Evolutionary conservation across 92 coral and sea anemone species (phyloP).

Genomic region (Bergia puertoricense): DNA sequence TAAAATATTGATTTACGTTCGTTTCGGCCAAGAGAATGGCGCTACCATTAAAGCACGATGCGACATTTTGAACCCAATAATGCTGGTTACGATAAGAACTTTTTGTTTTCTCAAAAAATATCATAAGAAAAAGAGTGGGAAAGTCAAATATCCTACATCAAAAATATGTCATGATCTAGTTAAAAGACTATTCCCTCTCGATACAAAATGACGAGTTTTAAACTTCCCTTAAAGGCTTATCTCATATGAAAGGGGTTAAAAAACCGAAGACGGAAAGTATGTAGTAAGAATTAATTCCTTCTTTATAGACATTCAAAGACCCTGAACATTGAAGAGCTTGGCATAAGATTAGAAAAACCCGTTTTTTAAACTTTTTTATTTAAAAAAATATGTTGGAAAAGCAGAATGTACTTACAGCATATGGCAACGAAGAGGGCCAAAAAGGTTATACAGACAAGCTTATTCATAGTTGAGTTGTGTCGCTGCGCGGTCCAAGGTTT

Average conservation of each 20-base stretch:
- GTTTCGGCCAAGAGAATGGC: neutral
- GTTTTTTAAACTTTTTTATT: neutral
- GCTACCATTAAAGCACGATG: neutral
- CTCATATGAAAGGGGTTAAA: no score
- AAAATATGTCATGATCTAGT: no score
- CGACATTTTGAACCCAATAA: no score
- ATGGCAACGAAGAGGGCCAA: constrained; percentile 10
- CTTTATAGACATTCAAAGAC: no score
- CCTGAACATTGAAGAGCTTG: neutral
- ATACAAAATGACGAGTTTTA: no score
- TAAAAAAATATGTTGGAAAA: neutral
- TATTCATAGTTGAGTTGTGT: constrained; percentile 37
- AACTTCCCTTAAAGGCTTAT: no score
- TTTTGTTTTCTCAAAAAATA: neutral
- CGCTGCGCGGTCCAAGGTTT: neutral
- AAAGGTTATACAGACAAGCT: constrained; percentile 19
- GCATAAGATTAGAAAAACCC: neutral
- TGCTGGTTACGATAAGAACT: neutral
- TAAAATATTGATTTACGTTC: neutral
- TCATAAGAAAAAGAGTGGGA: neutral
- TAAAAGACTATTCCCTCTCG: no score
- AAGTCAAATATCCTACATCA: neutral
- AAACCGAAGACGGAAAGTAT: no score
- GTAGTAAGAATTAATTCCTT: neutral
- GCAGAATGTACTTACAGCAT: constrained; percentile 15